Evolutionary conservation across 2,797 vertebrate genomes (phyloP).

Genomic region (Adrianichthys oophorus): DNA sequence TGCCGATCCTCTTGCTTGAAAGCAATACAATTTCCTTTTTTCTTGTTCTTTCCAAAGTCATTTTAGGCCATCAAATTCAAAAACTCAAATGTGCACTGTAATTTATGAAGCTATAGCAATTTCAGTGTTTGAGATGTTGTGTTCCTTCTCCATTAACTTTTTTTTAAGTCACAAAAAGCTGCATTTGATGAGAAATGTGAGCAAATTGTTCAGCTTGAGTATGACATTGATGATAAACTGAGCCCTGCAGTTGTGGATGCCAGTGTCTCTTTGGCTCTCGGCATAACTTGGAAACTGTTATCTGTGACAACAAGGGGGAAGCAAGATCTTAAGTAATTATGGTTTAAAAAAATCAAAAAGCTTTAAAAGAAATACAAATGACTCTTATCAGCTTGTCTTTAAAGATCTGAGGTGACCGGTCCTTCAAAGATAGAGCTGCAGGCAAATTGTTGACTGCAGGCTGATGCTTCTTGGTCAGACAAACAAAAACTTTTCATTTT

Average conservation of each 20-base stretch:
- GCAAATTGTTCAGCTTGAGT: constrained; percentile 42
- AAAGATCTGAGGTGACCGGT: constrained; percentile 72
- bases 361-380: constrained; percentile 49
- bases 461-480: constrained; percentile 51
- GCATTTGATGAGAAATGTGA: constrained; percentile 24
- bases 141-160: constrained; percentile 39
- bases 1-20: constrained; percentile 70
- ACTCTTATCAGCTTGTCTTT: constrained; percentile 53
- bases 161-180: constrained; percentile 17
- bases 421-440: constrained; percentile 53
- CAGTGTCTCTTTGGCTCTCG: constrained; percentile 15
- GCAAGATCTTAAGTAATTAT: constrained; percentile 39
- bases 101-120: constrained; percentile 70
- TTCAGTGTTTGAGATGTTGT: constrained; percentile 61
- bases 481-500: constrained; percentile 60
- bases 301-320: constrained; percentile 45
- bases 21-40: constrained; percentile 71
- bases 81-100: constrained; percentile 68
- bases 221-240: constrained; percentile 26
- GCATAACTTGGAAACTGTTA: constrained; percentile 36
- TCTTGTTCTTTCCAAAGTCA: constrained; percentile 44
- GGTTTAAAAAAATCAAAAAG: constrained; percentile 42
- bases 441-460: constrained; percentile 59
- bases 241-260: constrained; percentile 20
- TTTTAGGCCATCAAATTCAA: constrained; percentile 70